Evolutionary conservation across 2,113 vertebrate species (phyloP), one percentile per base, ranked within the genome.

Genomic region (Archilochus colubris): DNA sequence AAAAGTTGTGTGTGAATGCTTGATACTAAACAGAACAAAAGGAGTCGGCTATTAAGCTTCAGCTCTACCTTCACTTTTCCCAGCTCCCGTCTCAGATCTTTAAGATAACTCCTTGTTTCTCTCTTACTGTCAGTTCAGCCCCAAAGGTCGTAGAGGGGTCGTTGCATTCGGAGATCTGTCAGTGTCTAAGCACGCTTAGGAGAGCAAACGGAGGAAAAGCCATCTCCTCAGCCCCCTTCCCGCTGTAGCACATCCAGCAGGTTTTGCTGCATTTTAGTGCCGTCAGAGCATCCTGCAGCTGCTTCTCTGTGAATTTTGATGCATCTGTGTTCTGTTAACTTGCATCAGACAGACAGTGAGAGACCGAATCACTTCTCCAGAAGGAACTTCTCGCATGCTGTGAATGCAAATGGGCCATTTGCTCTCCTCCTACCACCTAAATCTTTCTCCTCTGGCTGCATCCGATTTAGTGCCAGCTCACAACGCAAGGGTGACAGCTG

Each of bases 401-500:
- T 79, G 66, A 94, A 89, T 92, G 67, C 89, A 94, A 93, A 93
- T 58, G 17, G 78, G 48, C 57, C 6, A 7, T 82, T 93, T 96
- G 78, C 72, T 93, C 18, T 64, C 38, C 53, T 91, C 62, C 61
- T 43, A 59, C 46, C 62, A 46, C 22, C 78, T 87, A 82, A 90
- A 87, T 80, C 79, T 91, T 92, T 82, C 50, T 30, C 81, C 30
- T 79, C 36, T 0, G 38, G 11, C 84, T 90, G 48, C 82, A 31
- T 58, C 40, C 78, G 85, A 31, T 91, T 89, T 72, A 82, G 69
- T 92, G 94, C 89, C 79, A 89, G 72, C 53, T 89, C 79, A 30
- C 78, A 91, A 57, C 58, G 44, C 58, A 80, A 84, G 69, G 38
- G 84, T 20, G 84, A 96, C 96, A 97, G 94, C 97, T 97, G 95